These are phyloP conservation scores for Timema podura DNA, from an alignment of 2,888 invertebrate species.

Conservation along the genomic window DNA sequence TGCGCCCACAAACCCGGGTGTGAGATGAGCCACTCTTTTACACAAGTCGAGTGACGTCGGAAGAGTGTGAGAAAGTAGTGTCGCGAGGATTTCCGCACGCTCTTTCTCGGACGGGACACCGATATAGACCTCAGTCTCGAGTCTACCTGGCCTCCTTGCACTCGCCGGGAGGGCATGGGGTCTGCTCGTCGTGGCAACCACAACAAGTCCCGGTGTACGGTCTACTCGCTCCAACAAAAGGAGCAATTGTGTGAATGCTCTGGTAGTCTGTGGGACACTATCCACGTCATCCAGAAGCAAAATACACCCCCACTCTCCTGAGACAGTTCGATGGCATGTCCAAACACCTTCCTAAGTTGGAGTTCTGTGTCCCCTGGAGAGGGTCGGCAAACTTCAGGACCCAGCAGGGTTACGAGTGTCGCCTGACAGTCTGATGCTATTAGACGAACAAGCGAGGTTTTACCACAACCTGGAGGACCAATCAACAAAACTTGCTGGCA, in stretches of 20 bases:
- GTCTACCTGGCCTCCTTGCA: constrained; percentile 51
- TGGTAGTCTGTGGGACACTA: constrained; percentile 42
- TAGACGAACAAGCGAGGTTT: constrained; percentile 51
- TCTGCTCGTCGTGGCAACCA: constrained; percentile 53
- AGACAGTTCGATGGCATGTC: constrained; percentile 43
- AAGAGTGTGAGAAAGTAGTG: constrained; percentile 36
- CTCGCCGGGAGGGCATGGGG: constrained; percentile 48
- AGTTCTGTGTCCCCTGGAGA: constrained; percentile 53
- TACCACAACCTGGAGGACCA: constrained; percentile 58
- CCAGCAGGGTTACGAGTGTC: constrained; percentile 47
- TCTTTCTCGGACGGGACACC: constrained; percentile 47
- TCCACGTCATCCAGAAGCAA: constrained; percentile 48
- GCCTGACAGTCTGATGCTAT: constrained; percentile 47
- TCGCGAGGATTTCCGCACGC: constrained; percentile 45
- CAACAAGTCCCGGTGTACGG: constrained; percentile 42
- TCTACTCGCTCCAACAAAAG: constrained; percentile 49
- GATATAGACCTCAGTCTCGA: constrained; percentile 52
- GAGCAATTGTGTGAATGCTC: constrained; percentile 48
- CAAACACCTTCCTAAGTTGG: constrained; percentile 47
- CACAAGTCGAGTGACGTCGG: constrained; percentile 27
- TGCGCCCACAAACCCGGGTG: constrained; percentile 55
- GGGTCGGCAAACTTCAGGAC: constrained; percentile 46
- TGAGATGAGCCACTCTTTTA: constrained; percentile 45
- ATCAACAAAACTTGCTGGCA: constrained; percentile 43
- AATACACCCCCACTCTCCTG: constrained; percentile 39